Percentiles rank a stretch among this genome's conserved stretches.
Conservation (phyloP, 2,113 vertebrate genomes). For the Empidonax traillii region DNA sequence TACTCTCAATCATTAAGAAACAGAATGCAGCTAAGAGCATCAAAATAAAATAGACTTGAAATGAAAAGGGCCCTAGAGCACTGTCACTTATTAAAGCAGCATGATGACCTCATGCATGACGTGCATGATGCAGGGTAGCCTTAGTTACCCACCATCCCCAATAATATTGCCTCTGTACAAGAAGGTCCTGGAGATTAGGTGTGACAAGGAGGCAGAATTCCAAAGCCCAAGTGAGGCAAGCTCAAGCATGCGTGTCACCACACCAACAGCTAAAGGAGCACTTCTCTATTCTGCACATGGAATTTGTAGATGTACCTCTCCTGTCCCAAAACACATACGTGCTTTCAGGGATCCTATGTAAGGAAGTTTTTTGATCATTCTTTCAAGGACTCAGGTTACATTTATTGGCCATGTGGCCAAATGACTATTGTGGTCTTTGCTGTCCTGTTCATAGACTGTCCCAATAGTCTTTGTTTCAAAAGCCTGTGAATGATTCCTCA, state of each 20-base stretch:
- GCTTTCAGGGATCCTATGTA: neutral
- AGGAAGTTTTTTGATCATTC: neutral
- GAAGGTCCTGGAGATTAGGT: neutral
- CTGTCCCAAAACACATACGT: neutral
- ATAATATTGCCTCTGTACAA: neutral
- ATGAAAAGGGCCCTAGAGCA: neutral
- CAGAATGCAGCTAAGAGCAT: neutral
- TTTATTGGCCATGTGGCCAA: neutral
- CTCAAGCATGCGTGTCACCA: accelerated
- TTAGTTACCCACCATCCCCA: neutral
- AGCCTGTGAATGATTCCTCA: neutral
- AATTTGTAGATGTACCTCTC: neutral
- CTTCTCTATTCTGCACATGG: neutral
- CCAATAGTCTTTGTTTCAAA: neutral
- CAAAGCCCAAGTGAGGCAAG: neutral
- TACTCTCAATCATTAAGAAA: neutral
- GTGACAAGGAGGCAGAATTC: neutral
- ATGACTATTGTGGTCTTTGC: neutral
- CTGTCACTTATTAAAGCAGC: neutral
- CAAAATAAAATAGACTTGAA: neutral
- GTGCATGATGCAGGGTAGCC: neutral
- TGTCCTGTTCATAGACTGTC: neutral
- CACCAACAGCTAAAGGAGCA: neutral
- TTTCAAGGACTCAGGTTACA: neutral
- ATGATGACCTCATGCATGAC: neutral